Evolutionary conservation across 2,113 vertebrate genomes (phyloP), one percentile per base, ranked within the genome.

Genomic region (Noturus placidus): DNA sequence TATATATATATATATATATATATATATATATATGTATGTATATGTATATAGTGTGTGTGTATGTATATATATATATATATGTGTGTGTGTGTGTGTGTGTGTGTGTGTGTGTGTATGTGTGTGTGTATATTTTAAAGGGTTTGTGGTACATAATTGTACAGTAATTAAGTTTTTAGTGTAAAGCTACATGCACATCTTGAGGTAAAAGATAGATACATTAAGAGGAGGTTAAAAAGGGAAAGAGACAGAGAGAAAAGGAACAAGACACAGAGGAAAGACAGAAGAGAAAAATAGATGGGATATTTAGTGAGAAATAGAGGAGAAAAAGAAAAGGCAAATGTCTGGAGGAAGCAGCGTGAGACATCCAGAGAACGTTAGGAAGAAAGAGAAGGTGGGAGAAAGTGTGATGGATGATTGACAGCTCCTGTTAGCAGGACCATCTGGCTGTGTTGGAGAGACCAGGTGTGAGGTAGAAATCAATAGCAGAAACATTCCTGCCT

Each of bases 381-480:
- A 54, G 82, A 30, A 56, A 80, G 59, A 27, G 52, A 33, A 25
- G 65, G 35, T 33, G 54, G 70, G n/a, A 59, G 52, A 46, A 46
- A 52, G 35, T 33, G 54, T 30, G 85, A 77, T 69, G 25, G 59
- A 33, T 83, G 81, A 83, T 77, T 83, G 86, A 83, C 80, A 87
- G 19, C 19, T 50, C 30, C n/a, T 82, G 83, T 79, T 63, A 63
- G 22, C 50, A 52, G 67, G 52, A 56, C 74, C 82, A 84, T 87
- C 88, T 84, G 88, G 85, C 72, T 70, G 82, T 59, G 27, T 42
- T 79, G 52, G 38, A 74, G 70, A n/a, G 65, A 80, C 59, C 87
- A 88, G 87, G 89, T 87, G 89, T 83, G 84, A 81, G 80, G 59
- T 52, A 82, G 67, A 85, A 79, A 88, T 88, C 87, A 90, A 77